A percentile compares a stretch with the other conserved stretches of the same genome.
Evolutionary conservation across 2,888 invertebrate species (phyloP).

Genomic region (Chorisops tibialis): DNA sequence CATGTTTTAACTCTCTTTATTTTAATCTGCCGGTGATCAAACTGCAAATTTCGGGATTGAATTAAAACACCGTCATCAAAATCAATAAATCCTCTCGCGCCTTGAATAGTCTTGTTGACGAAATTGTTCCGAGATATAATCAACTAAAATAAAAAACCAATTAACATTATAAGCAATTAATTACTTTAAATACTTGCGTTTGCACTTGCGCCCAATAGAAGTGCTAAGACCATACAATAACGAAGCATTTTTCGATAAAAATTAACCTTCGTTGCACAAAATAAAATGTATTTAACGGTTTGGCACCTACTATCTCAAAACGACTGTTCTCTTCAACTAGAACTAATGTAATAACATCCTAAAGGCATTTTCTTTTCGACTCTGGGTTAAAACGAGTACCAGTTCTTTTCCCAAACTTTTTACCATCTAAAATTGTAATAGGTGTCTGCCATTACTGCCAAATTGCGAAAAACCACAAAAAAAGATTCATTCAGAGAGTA

Average conservation of each 20-base stretch:
- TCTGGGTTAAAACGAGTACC: no score
- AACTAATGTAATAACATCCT: no score
- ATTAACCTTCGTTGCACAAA: no score
- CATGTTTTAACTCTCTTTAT: slow-evolving; percentile 8
- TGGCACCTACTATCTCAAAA: no score
- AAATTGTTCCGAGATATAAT: slow-evolving; percentile 6
- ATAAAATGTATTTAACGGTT: no score
- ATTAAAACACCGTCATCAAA: slow-evolving; percentile 5
- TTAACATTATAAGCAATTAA: neutral
- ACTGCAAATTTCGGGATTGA: slow-evolving; percentile 1
- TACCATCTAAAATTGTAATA: no score
- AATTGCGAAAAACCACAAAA: no score
- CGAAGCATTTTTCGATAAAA: neutral
- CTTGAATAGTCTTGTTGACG: neutral
- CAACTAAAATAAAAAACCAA: neutral
- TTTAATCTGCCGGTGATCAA: slow-evolving; percentile 1
- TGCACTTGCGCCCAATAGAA: neutral
- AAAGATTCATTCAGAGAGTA: no score
- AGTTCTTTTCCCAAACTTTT: no score
- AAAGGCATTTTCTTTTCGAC: no score
- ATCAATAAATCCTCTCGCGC: neutral
- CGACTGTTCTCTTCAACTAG: no score
- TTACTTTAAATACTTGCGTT: neutral
- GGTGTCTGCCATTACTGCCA: no score
- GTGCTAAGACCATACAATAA: neutral